Conservation (phyloP, 2,113 vertebrate species). For the Burhinus oedicnemus region DNA sequence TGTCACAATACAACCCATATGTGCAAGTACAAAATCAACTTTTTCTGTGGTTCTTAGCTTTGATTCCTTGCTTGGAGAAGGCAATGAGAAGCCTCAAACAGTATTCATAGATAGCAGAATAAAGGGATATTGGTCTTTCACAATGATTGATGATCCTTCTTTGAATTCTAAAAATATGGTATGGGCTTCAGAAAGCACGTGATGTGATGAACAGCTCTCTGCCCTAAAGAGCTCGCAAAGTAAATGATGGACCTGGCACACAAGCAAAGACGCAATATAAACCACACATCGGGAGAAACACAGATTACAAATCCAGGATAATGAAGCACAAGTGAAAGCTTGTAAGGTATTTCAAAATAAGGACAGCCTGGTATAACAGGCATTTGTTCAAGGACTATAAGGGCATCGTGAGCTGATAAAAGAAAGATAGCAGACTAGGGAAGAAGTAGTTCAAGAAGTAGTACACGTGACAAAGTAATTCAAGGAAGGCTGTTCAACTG, state of each 20-base stretch:
- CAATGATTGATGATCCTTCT: background rate
- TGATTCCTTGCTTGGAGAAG: background rate
- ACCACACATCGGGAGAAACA: background rate
- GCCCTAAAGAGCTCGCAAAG: background rate
- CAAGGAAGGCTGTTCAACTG: background rate
- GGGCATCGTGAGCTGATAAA: background rate
- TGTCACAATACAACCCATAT: background rate
- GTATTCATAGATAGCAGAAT: background rate
- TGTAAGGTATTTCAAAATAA: slow-evolving; percentile 62
- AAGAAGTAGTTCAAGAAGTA: slow-evolving; percentile 9
- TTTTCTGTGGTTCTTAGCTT: background rate
- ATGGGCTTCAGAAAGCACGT: background rate
- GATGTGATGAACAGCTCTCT: background rate
- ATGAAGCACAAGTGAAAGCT: slow-evolving; percentile 55
- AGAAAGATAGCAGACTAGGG: background rate
- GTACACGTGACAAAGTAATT: background rate
- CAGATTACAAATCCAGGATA: slow-evolving; percentile 43
- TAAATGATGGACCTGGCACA: slow-evolving; percentile 4
- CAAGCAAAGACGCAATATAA: slow-evolving; percentile 12
- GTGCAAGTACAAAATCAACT: background rate
- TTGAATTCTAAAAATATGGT: background rate
- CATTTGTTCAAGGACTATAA: slow-evolving; percentile 25
- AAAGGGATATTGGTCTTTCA: background rate
- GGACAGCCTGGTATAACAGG: background rate
- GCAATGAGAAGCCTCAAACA: background rate